Evolutionary conservation across 1,140 invertebrate species (phyloP).

Genomic region (Coboldia fuscipes): DNA sequence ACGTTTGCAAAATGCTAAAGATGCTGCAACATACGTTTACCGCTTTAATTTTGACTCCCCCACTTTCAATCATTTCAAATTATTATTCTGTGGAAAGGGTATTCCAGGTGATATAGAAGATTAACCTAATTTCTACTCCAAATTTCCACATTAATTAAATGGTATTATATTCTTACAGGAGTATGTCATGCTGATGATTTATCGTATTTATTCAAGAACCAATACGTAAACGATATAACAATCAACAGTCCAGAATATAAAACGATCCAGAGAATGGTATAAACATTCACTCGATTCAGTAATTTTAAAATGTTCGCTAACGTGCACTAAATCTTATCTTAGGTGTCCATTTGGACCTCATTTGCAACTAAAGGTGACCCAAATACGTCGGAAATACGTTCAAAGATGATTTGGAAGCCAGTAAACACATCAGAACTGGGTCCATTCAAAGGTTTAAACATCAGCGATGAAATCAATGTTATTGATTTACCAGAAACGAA

Average conservation of each 20-base stretch:
- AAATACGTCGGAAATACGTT: no score
- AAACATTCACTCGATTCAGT: conserved; percentile 8
- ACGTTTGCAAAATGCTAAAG: conserved; percentile 10
- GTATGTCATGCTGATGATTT: conserved; percentile 38
- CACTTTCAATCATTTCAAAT: conserved; percentile 12
- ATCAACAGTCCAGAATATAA: conserved; percentile 11
- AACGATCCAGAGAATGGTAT: conserved; percentile 22
- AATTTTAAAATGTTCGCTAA: no score
- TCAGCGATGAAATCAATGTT: conserved; percentile 13
- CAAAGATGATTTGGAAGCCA: conserved; percentile 16
- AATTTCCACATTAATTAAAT: not conserved
- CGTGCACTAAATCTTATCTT: no score
- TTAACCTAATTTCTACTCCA: conserved; percentile 5
- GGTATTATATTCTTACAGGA: conserved; percentile 24
- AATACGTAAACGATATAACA: conserved; percentile 18
- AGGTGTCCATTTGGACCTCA: conserved; percentile 23
- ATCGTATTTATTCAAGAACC: conserved; percentile 33
- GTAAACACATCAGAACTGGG: conserved; percentile 9
- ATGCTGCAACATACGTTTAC: conserved; percentile 23
- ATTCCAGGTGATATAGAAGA: no score
- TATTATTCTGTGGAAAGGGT: no score
- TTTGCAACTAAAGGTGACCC: conserved; percentile 21
- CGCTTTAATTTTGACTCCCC: conserved; percentile 21
- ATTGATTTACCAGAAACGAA: conserved; percentile 18
- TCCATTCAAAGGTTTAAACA: conserved; percentile 19